Evolutionary conservation across 2,113 vertebrate species (phyloP).

Genomic region (Brachirus orientalis): DNA sequence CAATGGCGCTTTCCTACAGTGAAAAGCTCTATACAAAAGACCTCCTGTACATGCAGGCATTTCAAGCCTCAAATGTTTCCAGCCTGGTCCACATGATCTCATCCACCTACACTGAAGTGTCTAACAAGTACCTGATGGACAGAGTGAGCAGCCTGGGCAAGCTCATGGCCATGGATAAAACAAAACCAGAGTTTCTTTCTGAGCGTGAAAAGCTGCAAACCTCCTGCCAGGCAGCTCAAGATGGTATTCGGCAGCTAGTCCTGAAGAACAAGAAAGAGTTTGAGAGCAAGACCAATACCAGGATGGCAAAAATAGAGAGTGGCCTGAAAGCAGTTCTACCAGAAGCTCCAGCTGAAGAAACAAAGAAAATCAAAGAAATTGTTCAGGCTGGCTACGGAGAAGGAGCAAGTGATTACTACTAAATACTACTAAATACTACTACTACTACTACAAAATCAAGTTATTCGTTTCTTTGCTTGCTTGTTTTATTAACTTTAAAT

Average conservation of each 20-base stretch:
- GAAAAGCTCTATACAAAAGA: conserved; percentile 1
- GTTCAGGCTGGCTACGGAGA: not conserved
- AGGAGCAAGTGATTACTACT: not conserved
- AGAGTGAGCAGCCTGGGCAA: not conserved
- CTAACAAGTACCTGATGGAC: conserved; percentile 7
- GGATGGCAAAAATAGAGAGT: not conserved
- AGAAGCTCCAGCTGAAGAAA: not conserved
- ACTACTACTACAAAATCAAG: no score
- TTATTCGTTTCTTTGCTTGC: no score
- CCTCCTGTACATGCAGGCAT: not conserved
- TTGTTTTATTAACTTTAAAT: no score
- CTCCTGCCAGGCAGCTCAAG: not conserved
- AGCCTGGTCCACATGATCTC: conserved; percentile 2
- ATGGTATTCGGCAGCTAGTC: not conserved
- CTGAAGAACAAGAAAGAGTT: not conserved
- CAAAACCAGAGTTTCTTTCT: not conserved
- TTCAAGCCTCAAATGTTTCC: conserved; percentile 7
- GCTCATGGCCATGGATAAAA: not conserved
- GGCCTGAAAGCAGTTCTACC: not conserved
- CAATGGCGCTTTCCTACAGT: not conserved
- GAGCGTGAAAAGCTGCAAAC: not conserved
- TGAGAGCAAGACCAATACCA: not conserved
- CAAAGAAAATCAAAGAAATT: not conserved
- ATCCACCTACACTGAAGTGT: not conserved
- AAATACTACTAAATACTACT: not conserved